A percentile compares a stretch with the other conserved stretches of the same genome.
Conservation (phyloP, 2,888 invertebrate species). For the Emesis furor region DNA sequence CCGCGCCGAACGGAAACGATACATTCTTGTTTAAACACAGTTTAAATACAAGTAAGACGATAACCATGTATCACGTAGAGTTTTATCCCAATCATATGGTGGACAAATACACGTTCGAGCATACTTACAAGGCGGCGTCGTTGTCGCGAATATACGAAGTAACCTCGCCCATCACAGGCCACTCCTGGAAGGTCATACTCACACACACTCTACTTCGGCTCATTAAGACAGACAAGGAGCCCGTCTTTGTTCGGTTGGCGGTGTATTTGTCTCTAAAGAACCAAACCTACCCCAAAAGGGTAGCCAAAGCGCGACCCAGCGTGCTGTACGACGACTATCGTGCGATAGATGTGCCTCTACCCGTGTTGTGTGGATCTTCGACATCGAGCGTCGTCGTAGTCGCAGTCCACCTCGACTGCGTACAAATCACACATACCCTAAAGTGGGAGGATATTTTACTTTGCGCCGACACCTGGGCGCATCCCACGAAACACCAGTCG, state of each 20-base stretch:
- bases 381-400: neutral
- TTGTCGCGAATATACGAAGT: neutral
- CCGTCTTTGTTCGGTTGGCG: neutral
- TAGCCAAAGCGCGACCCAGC: too few relatives aligned
- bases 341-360: too few relatives aligned
- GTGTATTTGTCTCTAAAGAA: too few relatives aligned
- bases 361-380: too few relatives aligned
- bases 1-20: neutral
- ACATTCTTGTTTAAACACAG: neutral
- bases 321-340: too few relatives aligned
- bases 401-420: slow-evolving; percentile 2
- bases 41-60: neutral
- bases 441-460: slow-evolving; percentile 17
- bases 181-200: too few relatives aligned
- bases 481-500: slow-evolving; percentile 16
- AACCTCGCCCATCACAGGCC: too few relatives aligned
- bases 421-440: slow-evolving; percentile 20
- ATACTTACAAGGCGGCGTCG: slow-evolving; percentile 6
- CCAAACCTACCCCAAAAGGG: too few relatives aligned
- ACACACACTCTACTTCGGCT: too few relatives aligned
- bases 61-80: slow-evolving; percentile 13
- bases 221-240: too few relatives aligned
- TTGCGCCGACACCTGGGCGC: slow-evolving; percentile 26
- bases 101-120: slow-evolving; percentile 11
- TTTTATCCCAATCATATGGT: slow-evolving; percentile 24